Evolutionary conservation across 1,140 invertebrate species (phyloP).

Genomic region (Atta cephalotes): DNA sequence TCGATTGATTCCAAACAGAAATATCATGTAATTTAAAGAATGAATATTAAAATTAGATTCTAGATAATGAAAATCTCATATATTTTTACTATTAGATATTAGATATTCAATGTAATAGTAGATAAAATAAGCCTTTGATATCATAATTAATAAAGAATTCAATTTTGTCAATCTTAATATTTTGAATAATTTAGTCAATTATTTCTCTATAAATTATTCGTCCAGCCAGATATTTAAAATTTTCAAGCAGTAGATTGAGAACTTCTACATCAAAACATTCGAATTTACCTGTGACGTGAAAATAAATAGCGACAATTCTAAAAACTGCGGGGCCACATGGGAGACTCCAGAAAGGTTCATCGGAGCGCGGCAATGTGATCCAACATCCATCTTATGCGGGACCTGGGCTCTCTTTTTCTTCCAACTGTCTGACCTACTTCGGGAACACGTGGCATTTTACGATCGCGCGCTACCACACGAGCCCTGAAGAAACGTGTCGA

Average conservation of each 20-base stretch:
- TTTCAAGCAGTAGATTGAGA: background rate
- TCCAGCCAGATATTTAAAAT: background rate
- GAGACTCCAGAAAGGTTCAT: conserved; percentile 12
- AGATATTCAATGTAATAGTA: background rate
- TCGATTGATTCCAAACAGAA: no score
- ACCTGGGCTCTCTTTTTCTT: conserved; percentile 34
- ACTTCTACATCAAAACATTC: background rate
- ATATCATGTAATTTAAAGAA: no score
- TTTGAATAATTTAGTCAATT: background rate
- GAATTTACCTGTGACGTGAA: conserved; percentile 35
- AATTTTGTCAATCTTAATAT: background rate
- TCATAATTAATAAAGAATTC: no score
- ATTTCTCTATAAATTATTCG: background rate
- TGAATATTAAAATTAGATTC: no score
- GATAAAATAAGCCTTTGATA: background rate
- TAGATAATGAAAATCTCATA: no score
- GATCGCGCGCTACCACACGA: conserved; percentile 59
- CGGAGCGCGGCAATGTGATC: conserved; percentile 17
- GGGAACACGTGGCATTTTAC: conserved; percentile 67
- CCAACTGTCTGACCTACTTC: conserved; percentile 63
- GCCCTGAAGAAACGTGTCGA: conserved; percentile 61
- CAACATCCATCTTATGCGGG: conserved; percentile 44
- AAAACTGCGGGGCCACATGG: conserved; percentile 31
- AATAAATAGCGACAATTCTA: conserved; percentile 49
- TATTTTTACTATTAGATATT: no score